phyloP scores from a whole-genome alignment of 1,140 invertebrate genomes.

The Ceratitis capitata region DNA sequence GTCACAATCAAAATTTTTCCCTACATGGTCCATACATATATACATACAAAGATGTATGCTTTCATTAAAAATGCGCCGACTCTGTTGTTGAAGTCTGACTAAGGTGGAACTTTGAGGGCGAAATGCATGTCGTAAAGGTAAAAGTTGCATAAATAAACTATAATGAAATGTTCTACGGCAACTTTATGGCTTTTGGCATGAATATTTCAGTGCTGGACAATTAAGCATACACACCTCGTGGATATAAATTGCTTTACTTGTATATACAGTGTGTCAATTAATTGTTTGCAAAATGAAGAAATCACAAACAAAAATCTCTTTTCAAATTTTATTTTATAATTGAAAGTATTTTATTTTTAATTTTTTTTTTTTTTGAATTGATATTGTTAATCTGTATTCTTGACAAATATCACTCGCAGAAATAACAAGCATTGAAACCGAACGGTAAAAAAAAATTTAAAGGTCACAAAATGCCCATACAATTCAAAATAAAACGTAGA shows the following conservation, averaged over 20 bases:
- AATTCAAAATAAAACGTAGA: too few species aligned
- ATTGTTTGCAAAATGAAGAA: too few species aligned
- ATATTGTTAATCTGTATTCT: too few species aligned
- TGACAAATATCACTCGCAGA: too few species aligned
- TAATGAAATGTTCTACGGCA: neutral
- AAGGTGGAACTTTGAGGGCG: neutral
- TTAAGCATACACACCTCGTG: neutral
- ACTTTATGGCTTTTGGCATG: neutral
- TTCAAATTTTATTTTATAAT: too few species aligned
- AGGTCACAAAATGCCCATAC: too few species aligned
- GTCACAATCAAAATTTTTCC: neutral
- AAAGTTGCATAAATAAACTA: neutral
- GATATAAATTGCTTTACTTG: neutral
- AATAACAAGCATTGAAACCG: too few species aligned
- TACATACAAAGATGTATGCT: neutral
- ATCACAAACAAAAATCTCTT: too few species aligned
- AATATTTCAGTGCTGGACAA: neutral
- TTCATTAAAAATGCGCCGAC: neutral
- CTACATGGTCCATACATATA: neutral
- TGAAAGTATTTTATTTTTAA: too few species aligned
- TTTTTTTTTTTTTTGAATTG: too few species aligned
- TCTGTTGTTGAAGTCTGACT: neutral
- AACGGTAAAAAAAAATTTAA: too few species aligned
- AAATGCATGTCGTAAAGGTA: neutral
- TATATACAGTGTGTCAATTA: too few species aligned